Evolutionary conservation across 2,888 invertebrate genomes (phyloP).

Genomic region (Polietes domitor): DNA sequence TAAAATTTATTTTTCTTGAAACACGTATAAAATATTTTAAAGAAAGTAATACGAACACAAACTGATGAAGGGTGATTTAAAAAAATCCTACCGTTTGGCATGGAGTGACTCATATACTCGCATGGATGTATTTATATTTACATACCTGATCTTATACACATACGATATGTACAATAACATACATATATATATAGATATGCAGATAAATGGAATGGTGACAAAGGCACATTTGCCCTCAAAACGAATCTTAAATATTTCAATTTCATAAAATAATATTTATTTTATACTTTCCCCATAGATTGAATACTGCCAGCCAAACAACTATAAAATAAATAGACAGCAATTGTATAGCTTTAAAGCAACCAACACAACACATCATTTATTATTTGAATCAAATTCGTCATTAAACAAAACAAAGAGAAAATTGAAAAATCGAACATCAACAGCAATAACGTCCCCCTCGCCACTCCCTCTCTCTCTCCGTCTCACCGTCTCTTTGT

Average conservation of each 20-base stretch:
- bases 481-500: background rate
- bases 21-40: no score
- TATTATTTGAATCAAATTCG: conserved; percentile 1
- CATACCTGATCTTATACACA: no score
- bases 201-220: background rate
- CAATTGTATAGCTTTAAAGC: background rate
- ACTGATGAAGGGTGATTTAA: no score
- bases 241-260: conserved; percentile 15
- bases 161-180: no score
- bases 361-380: conserved; percentile 4
- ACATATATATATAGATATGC: background rate
- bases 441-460: background rate
- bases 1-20: no score
- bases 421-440: background rate
- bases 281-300: background rate
- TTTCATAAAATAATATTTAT: conserved; percentile 27
- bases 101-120: no score
- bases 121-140: no score
- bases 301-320: background rate
- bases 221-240: background rate
- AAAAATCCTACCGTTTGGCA: no score
- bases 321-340: background rate
- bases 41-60: no score
- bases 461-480: background rate
- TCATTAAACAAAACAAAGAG: background rate